Evolutionary conservation across 2,888 invertebrate species (phyloP), one percentile per base, ranked within the genome.

Genomic region (Cyaniris semiargus): DNA sequence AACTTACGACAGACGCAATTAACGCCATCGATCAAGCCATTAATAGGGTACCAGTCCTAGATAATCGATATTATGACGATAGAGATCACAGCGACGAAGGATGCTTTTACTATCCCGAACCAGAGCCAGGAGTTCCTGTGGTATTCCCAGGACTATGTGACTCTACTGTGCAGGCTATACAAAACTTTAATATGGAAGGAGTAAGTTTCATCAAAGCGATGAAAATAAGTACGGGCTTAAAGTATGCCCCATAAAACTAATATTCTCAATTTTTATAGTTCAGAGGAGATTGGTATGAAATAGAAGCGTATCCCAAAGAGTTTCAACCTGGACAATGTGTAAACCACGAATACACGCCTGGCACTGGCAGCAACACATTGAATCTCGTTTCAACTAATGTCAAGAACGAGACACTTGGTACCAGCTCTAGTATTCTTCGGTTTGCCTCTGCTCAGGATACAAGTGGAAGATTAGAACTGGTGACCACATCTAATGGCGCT

Each of bases 131-230:
- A 4, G 83, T 82, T 0, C 87, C 87, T 15, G 89, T 90, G 0
- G 81, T 88, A 0, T 90, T 91, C 81, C 88, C 87, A 15, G 92
- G 91, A 70, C 87, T 87, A 34, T 92, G 92, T 76, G 86, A 90
- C 76, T 60, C 80, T 1, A 85, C n/a, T 23, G 85, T 90, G 23
- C 76, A 81, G 18, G 88, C 85, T 15, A 83, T 86, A 0, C 78
- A 82, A 0, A 83, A 86, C 78, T 91, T 91, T 70, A 82, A 87
- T 79, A 78, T 86, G 48, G 78, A 72, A 31, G 76, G 78, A 71
- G 89, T 90, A 79, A 85, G 84, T 60, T 3, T 78, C 4, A 6
- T 7, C 10, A 58, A n/a, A 18, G 1, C n/a, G 38, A 38, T 38
- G 38, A 23, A 38, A 38, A 4, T 18, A 48, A 8, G 3, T 44